Evolutionary conservation across 2,888 invertebrate species (phyloP), one percentile per base, ranked within the genome.

Genomic region (Agriopis leucophaearia): DNA sequence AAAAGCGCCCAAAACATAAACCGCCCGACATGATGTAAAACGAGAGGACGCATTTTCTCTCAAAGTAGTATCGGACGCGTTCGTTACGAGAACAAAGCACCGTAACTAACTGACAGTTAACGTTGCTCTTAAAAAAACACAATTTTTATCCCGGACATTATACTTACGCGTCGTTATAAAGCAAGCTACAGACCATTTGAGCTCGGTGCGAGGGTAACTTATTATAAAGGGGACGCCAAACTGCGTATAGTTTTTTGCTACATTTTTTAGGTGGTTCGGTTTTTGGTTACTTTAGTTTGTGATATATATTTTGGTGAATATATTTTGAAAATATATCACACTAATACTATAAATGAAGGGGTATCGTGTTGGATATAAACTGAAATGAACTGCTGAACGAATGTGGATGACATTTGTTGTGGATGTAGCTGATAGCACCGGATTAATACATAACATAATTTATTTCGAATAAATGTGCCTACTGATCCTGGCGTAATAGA

Each of bases 151-250:
- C 79, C 54, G 71, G 52, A 79, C 81, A 81, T 81, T 79, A 82
- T 78, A 81, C 79, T 78, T 81, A 82, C 78, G 74, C 78, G 81
- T 82, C 82, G 83, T 86, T 87, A 87, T 84, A 87, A 83, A 87
- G 80, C 78, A 84, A 77, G 78, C 77, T 81, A 81, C 85, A 84
- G 79, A 78, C 85, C 85, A 86, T 88, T 88, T 82, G 85, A 83
- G 81, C 82, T 72, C 78, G 77, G 75, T 79, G 77, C 81, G 70
- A 76, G 81, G 79, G 76, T 82, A 86, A 85, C 83, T 84, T 87
- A 85, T 85, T 85, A 81, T 81, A 79, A 78, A 74, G 73, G 80
- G 81, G 81, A 81, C 79, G 77, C 75, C 80, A 72, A 67, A 72
- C 52, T 64, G 63, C 52, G 54, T 55, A 44, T 56, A 62, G 67